Evolutionary conservation across 1,140 invertebrate species (phyloP).

Genomic region (Nephotettix cincticeps): DNA sequence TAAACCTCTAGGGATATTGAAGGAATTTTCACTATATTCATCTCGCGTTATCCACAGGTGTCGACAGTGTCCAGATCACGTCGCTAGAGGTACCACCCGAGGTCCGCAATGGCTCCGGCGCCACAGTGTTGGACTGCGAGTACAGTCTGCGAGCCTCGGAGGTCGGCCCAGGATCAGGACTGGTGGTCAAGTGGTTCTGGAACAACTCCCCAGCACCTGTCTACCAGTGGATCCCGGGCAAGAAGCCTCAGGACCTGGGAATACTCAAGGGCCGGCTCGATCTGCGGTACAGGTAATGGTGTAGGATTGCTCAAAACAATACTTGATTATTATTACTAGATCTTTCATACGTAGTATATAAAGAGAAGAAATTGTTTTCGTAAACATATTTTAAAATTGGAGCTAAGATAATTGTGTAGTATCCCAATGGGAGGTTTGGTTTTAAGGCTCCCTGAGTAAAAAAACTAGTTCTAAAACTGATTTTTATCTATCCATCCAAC

Average conservation of each 20-base stretch:
- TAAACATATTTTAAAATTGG: too few species aligned
- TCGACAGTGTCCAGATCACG: conserved; percentile 62
- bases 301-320: too few species aligned
- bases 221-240: conserved; percentile 74
- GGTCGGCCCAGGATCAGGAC: conserved; percentile 50
- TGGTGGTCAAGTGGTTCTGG: conserved; percentile 81
- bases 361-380: too few species aligned
- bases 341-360: too few species aligned
- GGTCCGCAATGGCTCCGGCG: conserved; percentile 61
- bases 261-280: conserved; percentile 62
- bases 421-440: too few species aligned
- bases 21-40: too few species aligned
- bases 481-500: too few species aligned
- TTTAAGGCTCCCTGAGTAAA: too few species aligned
- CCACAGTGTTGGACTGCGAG: conserved; percentile 74
- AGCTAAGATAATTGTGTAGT: too few species aligned
- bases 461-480: too few species aligned
- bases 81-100: conserved; percentile 63
- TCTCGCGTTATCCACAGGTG: conserved; percentile 56
- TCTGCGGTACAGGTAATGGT: conserved; percentile 44
- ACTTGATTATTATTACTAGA: too few species aligned
- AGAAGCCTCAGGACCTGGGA: conserved; percentile 50
- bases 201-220: conserved; percentile 61
- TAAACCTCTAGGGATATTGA: too few species aligned
- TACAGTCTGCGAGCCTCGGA: conserved; percentile 55